phyloP scores from a whole-genome alignment of 2,113 vertebrate genomes.

The Cricetomys ansorgei region DNA sequence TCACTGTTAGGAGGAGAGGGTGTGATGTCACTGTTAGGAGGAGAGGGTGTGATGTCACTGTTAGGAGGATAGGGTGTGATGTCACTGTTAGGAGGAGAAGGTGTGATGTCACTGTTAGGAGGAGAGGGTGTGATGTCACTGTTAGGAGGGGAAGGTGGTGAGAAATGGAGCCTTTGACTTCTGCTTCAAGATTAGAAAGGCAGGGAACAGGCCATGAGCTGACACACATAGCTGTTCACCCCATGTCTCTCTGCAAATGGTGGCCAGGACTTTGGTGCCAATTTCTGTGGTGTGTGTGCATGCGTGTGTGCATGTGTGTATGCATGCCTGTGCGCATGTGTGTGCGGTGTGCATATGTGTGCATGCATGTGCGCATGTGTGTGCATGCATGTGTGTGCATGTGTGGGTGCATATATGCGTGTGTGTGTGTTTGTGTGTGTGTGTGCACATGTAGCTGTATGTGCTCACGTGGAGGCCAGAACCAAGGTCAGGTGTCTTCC shows the following conservation, averaged over 20 bases:
- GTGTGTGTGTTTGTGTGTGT: no score
- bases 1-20: no score
- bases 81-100: no score
- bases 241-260: neutral
- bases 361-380: no score
- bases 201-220: neutral
- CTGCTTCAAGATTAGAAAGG: constrained; percentile 4
- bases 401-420: no score
- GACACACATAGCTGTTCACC: neutral
- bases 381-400: neutral
- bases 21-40: no score
- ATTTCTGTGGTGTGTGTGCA: neutral
- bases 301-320: neutral
- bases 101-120: no score
- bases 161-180: neutral
- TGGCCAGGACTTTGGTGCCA: neutral
- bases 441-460: rapidly evolving
- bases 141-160: neutral
- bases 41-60: no score
- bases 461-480: neutral
- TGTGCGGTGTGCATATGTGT: neutral
- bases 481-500: neutral
- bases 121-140: no score
- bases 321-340: rapidly evolving
- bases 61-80: no score